Percentiles rank a stretch among this genome's conserved stretches.
phyloP scores from a whole-genome alignment of 2,113 vertebrate species.

The Gopherus evgoodei region DNA sequence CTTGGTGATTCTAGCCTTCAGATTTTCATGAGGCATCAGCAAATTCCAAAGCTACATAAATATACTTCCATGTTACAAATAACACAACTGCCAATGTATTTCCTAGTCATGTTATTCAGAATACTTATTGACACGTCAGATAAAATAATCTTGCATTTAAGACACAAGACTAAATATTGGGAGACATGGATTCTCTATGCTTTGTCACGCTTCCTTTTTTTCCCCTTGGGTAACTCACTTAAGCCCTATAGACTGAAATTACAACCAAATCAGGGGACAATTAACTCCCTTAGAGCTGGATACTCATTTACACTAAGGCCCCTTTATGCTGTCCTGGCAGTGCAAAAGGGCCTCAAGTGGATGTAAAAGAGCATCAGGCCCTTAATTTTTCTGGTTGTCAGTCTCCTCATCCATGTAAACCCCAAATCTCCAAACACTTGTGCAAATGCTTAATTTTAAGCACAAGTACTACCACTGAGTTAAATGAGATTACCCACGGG shows the following conservation, averaged over 20 bases:
- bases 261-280: neutral
- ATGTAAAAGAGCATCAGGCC: neutral
- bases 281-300: neutral
- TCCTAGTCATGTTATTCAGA: neutral
- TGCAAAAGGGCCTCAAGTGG: neutral
- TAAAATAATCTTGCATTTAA: neutral
- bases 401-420: neutral
- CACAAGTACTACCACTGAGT: neutral
- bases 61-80: slow-evolving; percentile 60
- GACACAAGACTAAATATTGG: neutral
- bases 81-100: slow-evolving; percentile 22
- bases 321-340: neutral
- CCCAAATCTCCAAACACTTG: neutral
- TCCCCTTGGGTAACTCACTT: too few species aligned
- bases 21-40: slow-evolving; percentile 89
- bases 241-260: too few species aligned
- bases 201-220: neutral
- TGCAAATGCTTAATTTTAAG: neutral
- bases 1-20: slow-evolving; percentile 93
- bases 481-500: neutral
- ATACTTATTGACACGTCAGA: neutral
- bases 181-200: neutral
- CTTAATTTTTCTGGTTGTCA: neutral
- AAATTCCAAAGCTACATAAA: slow-evolving; percentile 92
- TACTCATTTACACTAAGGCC: neutral